Evolutionary conservation across 2,888 invertebrate species (phyloP).

Genomic region (Buathra laborator): DNA sequence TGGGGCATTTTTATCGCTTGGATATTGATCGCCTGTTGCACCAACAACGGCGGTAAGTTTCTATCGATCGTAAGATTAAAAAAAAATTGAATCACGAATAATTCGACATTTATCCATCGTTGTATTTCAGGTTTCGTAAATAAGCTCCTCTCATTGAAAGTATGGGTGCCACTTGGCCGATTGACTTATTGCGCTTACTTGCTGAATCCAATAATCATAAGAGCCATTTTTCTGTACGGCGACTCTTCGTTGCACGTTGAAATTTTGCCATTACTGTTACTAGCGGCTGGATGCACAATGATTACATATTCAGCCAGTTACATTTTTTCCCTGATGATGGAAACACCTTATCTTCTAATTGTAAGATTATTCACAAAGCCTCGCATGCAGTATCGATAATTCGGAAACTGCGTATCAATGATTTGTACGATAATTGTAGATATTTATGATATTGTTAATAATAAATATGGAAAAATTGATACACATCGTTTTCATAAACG

Average conservation of each 20-base stretch:
- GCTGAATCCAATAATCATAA: constrained; percentile 87
- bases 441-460: too few species aligned
- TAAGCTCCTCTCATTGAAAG: constrained; percentile 82
- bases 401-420: neutral
- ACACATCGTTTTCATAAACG: too few species aligned
- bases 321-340: constrained; percentile 81
- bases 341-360: constrained; percentile 83
- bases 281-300: constrained; percentile 78
- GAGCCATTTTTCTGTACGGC: constrained; percentile 83
- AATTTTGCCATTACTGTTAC: constrained; percentile 75
- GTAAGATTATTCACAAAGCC: constrained; percentile 76
- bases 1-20: constrained; percentile 87
- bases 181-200: constrained; percentile 88
- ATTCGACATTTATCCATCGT: constrained; percentile 2
- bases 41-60: constrained; percentile 86
- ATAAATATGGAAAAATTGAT: too few species aligned
- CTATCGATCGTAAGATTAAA: neutral
- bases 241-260: constrained; percentile 79
- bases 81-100: constrained; percentile 26
- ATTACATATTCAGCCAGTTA: constrained; percentile 82
- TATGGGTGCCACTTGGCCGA: constrained; percentile 85
- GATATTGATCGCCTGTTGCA: constrained; percentile 87
- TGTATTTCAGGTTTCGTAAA: constrained; percentile 83
- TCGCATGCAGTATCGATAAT: constrained; percentile 69
- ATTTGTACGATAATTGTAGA: neutral